Conservation (phyloP, 2,888 invertebrate genomes). For the Tipula unca region DNA sequence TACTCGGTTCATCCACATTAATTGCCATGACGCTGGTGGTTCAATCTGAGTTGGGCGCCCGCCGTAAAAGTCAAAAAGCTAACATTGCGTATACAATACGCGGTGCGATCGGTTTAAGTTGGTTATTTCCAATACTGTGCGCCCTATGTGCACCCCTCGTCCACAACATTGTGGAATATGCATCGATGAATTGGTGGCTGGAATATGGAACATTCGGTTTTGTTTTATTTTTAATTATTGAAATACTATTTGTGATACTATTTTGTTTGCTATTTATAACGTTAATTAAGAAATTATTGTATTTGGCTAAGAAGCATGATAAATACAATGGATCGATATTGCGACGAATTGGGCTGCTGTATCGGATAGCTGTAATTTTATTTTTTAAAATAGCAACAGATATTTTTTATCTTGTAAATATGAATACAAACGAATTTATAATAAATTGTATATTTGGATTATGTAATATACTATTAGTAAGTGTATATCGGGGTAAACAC, state of each 20-base stretch:
- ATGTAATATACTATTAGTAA: slow-evolving; percentile 51
- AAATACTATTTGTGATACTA: slow-evolving; percentile 56
- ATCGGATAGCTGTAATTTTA: slow-evolving; percentile 52
- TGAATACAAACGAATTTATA: slow-evolving; percentile 51
- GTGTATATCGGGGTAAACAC: slow-evolving; percentile 30
- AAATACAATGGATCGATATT: slow-evolving; percentile 49
- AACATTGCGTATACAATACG: slow-evolving; percentile 35
- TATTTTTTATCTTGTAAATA: slow-evolving; percentile 53
- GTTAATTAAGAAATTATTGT: slow-evolving; percentile 52
- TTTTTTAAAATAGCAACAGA: slow-evolving; percentile 50
- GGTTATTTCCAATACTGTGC: slow-evolving; percentile 40
- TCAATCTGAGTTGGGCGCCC: slow-evolving; percentile 39
- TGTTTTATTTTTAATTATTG: slow-evolving; percentile 58
- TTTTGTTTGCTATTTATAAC: slow-evolving; percentile 60
- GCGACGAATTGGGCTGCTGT: slow-evolving; percentile 51
- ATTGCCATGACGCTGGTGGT: slow-evolving; percentile 40
- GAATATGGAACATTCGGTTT: slow-evolving; percentile 50
- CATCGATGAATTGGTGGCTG: slow-evolving; percentile 55
- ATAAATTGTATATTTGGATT: slow-evolving; percentile 52
- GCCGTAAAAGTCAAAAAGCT: background rate
- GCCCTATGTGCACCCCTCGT: slow-evolving; percentile 40
- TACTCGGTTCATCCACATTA: slow-evolving; percentile 55
- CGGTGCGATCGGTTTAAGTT: slow-evolving; percentile 41
- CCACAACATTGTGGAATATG: slow-evolving; percentile 41
- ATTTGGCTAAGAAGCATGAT: slow-evolving; percentile 51